These are phyloP conservation scores for Sycophaga agraensis DNA, from an alignment of 1,140 invertebrate genomes.

Conservation along the genomic window DNA sequence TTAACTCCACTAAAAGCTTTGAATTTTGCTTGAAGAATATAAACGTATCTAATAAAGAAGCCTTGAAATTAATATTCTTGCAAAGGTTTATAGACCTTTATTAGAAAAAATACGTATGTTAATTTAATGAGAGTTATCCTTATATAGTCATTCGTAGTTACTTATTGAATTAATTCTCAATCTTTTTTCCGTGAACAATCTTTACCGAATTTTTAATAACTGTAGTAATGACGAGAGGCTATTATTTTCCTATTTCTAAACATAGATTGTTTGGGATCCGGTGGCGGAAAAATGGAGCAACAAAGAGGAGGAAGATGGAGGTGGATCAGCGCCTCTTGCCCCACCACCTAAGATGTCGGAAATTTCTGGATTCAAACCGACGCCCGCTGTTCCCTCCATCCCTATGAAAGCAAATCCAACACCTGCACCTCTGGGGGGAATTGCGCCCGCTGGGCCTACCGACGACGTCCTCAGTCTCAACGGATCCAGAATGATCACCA, in stretches of 20 bases:
- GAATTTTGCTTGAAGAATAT: not conserved
- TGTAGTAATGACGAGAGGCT: too few species aligned
- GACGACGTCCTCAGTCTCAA: slow-evolving; percentile 20
- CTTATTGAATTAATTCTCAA: too few species aligned
- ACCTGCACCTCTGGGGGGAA: too few species aligned
- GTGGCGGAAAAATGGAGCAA: slow-evolving; percentile 84
- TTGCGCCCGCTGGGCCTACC: not conserved
- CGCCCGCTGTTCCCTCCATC: not conserved
- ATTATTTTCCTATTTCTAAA: too few species aligned
- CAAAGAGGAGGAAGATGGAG: slow-evolving; percentile 71
- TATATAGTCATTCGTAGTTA: too few species aligned
- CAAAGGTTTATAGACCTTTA: too few species aligned
- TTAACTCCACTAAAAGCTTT: slow-evolving; percentile 11
- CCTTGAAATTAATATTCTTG: too few species aligned
- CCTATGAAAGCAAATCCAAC: slow-evolving; percentile 11
- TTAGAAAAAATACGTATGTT: too few species aligned
- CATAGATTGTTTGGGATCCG: slow-evolving; percentile 88
- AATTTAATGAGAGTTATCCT: too few species aligned
- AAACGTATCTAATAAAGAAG: not conserved
- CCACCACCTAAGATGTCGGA: slow-evolving; percentile 77
- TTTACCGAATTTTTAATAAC: too few species aligned
- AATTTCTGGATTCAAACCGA: slow-evolving; percentile 44
- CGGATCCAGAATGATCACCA: slow-evolving; percentile 53
- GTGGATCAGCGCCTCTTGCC: slow-evolving; percentile 61
- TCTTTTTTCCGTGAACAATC: too few species aligned